Evolutionary conservation across 2,797 vertebrate genomes (phyloP).

Genomic region (Discoglossus pictus): DNA sequence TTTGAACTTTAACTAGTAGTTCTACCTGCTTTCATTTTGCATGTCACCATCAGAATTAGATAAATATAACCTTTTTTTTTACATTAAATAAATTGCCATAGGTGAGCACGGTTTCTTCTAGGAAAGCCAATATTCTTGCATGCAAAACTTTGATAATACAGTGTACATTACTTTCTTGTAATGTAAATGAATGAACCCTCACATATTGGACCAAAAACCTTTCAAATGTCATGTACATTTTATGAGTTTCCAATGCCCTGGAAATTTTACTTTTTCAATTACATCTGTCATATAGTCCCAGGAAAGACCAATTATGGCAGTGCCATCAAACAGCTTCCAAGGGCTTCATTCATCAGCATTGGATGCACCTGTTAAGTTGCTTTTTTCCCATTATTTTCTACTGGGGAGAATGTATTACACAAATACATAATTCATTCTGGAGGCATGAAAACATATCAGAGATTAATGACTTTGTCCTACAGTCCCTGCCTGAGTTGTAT

Average conservation of each 20-base stretch:
- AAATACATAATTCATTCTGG: conserved; percentile 47
- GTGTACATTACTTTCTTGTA: background rate
- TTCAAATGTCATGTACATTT: background rate
- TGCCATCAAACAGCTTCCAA: conserved; percentile 44
- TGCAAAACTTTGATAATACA: too few relatives aligned
- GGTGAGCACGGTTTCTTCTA: background rate
- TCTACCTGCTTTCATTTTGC: too few relatives aligned
- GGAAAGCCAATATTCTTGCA: too few relatives aligned
- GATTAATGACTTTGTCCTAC: conserved; percentile 47
- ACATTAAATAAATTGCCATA: background rate
- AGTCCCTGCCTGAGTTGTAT: conserved; percentile 40
- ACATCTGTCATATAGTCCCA: conserved; percentile 41
- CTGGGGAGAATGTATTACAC: conserved; percentile 39
- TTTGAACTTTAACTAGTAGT: too few relatives aligned
- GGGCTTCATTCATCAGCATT: conserved; percentile 43
- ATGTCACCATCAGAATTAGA: too few relatives aligned
- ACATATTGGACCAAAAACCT: background rate
- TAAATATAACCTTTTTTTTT: too few relatives aligned
- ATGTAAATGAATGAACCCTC: background rate
- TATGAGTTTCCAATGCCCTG: conserved; percentile 14
- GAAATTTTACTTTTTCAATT: conserved; percentile 47
- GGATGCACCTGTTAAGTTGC: conserved; percentile 48
- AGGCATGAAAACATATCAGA: conserved; percentile 42
- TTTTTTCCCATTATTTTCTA: conserved; percentile 38
- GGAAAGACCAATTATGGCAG: conserved; percentile 44